These are phyloP conservation scores for Macrobrachium rosenbergii DNA, from an alignment of 1,140 invertebrate species.

Conservation along the genomic window DNA sequence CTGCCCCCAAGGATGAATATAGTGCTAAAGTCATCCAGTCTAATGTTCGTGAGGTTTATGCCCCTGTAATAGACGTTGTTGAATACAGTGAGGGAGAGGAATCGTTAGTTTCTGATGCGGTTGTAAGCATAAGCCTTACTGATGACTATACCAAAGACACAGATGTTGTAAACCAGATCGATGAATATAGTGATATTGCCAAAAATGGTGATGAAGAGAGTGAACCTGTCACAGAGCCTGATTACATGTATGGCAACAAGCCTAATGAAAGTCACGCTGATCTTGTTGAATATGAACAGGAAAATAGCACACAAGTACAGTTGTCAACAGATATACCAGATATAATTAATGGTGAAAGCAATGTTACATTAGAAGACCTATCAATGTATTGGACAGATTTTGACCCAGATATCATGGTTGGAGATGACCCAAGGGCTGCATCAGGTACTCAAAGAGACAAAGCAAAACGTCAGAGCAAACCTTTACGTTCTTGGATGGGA, in stretches of 20 bases:
- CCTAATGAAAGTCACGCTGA: constrained; percentile 1
- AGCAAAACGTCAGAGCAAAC: constrained; percentile 8
- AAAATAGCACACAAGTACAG: background rate
- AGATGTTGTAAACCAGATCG: no score
- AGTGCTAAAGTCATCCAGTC: background rate
- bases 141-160: no score
- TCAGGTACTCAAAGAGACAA: background rate
- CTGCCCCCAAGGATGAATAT: background rate
- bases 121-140: no score
- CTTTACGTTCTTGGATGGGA: constrained; percentile 47
- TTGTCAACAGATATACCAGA: background rate
- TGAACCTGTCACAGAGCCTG: background rate
- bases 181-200: constrained; percentile 25
- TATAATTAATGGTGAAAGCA: background rate
- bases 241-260: constrained; percentile 42
- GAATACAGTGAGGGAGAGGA: constrained; percentile 37
- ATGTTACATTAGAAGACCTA: background rate
- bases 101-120: no score
- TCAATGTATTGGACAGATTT: background rate
- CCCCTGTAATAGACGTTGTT: constrained; percentile 50
- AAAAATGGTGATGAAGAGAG: constrained; percentile 9
- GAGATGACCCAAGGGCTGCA: constrained; percentile 3
- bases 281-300: constrained; percentile 38
- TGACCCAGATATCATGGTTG: background rate
- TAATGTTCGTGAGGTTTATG: constrained; percentile 25